Evolutionary conservation across 2,113 vertebrate genomes (phyloP).

Genomic region (Antigone vipio): DNA sequence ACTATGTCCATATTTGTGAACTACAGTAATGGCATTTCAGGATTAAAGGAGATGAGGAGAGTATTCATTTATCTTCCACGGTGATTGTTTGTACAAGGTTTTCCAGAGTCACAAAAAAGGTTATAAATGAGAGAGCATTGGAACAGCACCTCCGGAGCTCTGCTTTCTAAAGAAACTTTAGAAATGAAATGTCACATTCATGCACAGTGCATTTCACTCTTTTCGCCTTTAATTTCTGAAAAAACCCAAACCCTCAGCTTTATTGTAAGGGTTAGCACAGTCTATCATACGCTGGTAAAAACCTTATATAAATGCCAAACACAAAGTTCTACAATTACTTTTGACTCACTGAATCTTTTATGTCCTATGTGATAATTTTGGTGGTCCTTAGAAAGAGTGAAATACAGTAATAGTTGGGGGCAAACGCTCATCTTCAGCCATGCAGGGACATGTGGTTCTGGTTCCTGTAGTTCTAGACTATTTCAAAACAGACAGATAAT

Average conservation of each 20-base stretch:
- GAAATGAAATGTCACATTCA: constrained; percentile 42
- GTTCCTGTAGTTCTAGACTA: background rate
- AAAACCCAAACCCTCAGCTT: background rate
- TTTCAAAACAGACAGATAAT: background rate
- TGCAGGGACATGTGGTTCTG: background rate
- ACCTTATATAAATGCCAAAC: constrained; percentile 2
- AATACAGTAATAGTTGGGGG: background rate
- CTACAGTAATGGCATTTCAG: constrained; percentile 17
- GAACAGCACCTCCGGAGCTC: background rate
- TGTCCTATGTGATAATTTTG: background rate
- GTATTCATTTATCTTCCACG: background rate
- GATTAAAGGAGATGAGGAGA: background rate
- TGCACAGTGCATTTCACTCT: background rate
- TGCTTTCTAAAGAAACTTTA: constrained; percentile 26
- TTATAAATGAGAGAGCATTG: background rate
- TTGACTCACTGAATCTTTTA: background rate
- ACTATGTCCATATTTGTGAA: background rate
- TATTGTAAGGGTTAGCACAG: background rate
- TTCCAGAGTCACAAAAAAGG: constrained; percentile 5
- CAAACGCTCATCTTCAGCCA: background rate
- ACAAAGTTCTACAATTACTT: constrained; percentile 2
- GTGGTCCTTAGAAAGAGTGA: background rate
- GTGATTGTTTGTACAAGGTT: constrained; percentile 29
- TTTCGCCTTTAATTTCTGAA: background rate
- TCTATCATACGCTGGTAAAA: background rate